Conservation (phyloP, 2,888 invertebrate genomes). For the Dynastes maya region DNA sequence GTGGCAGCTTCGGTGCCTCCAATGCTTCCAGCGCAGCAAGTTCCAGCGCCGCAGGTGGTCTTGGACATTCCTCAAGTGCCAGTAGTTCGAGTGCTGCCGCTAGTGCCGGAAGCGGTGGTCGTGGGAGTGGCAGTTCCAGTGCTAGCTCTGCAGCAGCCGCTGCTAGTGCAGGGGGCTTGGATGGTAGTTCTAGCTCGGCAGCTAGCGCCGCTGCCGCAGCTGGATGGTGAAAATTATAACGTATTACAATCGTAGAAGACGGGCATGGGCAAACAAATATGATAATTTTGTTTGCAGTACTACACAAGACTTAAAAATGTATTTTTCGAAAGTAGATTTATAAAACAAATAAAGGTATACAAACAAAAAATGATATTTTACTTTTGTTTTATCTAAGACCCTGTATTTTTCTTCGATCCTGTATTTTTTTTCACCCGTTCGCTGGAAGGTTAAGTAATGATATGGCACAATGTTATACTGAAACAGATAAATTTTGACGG, state of each 20-base stretch:
- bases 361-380: no score
- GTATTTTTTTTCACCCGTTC: no score
- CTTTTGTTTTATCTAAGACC: not conserved
- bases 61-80: not conserved
- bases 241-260: not conserved
- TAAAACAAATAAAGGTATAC: no score
- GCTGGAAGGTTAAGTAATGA: not conserved
- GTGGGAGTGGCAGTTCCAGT: not conserved
- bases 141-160: not conserved
- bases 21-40: not conserved
- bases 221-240: not conserved
- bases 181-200: not conserved
- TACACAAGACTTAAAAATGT: no score
- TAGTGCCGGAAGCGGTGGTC: slow-evolving; percentile 2
- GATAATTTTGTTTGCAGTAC: no score
- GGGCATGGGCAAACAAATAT: no score
- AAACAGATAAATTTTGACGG: no score
- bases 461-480: no score
- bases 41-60: not conserved
- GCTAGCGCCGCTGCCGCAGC: slow-evolving; percentile 4
- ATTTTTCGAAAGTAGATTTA: no score
- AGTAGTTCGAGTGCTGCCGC: slow-evolving; percentile 22
- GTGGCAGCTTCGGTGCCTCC: not conserved
- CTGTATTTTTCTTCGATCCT: no score
- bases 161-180: not conserved